Conservation (phyloP, 2,113 vertebrate species). For the Nothocercus julius region DNA sequence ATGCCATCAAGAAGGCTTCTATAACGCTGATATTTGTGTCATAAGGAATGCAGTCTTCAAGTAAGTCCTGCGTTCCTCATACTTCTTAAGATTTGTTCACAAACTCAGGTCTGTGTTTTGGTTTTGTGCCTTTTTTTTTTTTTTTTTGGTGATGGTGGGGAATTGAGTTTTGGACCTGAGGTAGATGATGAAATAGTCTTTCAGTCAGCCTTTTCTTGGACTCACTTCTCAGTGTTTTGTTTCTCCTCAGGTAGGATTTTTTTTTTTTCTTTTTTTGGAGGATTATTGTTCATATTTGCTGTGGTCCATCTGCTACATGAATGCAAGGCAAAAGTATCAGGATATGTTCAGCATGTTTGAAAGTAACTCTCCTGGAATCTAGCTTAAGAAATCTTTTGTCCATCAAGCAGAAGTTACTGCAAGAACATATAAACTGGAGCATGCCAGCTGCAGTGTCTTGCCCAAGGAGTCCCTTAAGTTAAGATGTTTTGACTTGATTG, state of each 20-base stretch:
- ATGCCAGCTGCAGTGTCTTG: background rate
- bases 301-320: background rate
- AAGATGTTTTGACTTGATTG: background rate
- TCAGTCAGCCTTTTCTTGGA: background rate
- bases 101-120: background rate
- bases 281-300: background rate
- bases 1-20: background rate
- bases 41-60: background rate
- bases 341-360: background rate
- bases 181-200: background rate
- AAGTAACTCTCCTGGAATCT: background rate
- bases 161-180: background rate
- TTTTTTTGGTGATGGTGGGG: too few species aligned
- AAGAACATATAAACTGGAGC: fast-evolving
- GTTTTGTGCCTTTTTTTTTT: background rate
- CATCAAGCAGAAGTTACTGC: background rate
- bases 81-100: background rate
- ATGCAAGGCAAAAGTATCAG: background rate
- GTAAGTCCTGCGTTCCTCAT: background rate
- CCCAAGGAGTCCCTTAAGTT: background rate
- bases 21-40: background rate
- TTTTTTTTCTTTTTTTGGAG: background rate
- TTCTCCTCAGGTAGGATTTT: background rate
- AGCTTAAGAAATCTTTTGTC: background rate
- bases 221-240: background rate